Conservation (phyloP, 2,888 invertebrate genomes). For the Notodonta dromedarius region DNA sequence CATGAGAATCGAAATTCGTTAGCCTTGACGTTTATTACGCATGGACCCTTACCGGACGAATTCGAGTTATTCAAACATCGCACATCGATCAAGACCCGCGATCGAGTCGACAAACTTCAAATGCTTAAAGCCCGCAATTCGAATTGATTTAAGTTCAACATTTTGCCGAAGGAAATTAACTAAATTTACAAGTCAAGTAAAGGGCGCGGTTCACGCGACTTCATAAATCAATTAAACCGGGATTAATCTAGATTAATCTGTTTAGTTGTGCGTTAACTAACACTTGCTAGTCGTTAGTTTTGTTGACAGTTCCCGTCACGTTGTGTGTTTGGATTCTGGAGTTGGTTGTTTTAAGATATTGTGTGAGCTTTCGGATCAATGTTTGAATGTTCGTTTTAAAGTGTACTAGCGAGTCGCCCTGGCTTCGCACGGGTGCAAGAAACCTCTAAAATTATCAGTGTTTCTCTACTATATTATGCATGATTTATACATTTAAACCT, state of each 20-base stretch:
- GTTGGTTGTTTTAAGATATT: neutral
- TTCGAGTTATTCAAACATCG: neutral
- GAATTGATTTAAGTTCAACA: slow-evolving; percentile 1
- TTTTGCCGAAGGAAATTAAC: neutral
- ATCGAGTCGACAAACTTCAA: neutral
- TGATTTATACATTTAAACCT: no score
- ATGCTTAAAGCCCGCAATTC: slow-evolving; percentile 1
- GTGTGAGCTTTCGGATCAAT: no score
- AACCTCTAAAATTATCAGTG: no score
- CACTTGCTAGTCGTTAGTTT: slow-evolving; percentile 28
- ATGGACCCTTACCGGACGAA: no score
- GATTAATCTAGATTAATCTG: slow-evolving; percentile 32
- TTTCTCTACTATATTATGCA: no score
- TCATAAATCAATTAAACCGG: slow-evolving; percentile 5
- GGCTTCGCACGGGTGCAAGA: no score
- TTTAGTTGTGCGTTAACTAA: slow-evolving; percentile 28
- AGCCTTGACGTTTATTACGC: no score
- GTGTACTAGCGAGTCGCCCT: no score
- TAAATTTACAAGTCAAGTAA: slow-evolving; percentile 1
- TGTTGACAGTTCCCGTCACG: slow-evolving; percentile 12
- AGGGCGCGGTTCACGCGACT: slow-evolving; percentile 5
- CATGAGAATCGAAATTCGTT: no score
- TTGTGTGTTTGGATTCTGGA: neutral
- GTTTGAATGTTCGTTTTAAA: no score
- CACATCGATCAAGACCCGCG: neutral